phyloP scores from a whole-genome alignment of 1,140 invertebrate species.

The Berghia stephanieae region DNA sequence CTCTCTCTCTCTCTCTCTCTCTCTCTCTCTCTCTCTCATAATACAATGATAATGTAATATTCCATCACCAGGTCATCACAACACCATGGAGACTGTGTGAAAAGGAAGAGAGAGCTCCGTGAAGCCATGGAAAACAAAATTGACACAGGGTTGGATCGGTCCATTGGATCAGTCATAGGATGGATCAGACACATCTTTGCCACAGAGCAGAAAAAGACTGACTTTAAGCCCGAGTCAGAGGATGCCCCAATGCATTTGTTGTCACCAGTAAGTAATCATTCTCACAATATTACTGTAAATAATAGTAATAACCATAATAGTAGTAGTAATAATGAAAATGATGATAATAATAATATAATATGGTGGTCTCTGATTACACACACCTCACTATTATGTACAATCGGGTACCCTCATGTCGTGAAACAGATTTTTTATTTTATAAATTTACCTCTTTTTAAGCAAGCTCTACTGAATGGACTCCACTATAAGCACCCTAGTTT shows the following conservation, averaged over 20 bases:
- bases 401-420: too few relatives aligned
- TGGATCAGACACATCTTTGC: conserved; percentile 92
- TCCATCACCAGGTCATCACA: conserved; percentile 79
- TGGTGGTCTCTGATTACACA: too few relatives aligned
- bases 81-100: conserved; percentile 86
- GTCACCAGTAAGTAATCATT: conserved; percentile 64
- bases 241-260: conserved; percentile 61
- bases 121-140: conserved; percentile 92
- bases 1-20: too few relatives aligned
- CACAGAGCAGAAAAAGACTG: conserved; percentile 93
- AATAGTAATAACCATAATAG: too few relatives aligned
- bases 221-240: conserved; percentile 91
- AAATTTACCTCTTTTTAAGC: too few relatives aligned
- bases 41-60: background rate
- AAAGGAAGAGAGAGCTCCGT: conserved; percentile 85
- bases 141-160: conserved; percentile 87
- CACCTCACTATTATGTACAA: too few relatives aligned
- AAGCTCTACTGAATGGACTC: too few relatives aligned
- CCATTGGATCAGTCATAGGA: conserved; percentile 85
- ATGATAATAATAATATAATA: too few relatives aligned
- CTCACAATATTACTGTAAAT: too few relatives aligned
- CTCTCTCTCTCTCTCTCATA: background rate
- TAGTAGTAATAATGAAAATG: too few relatives aligned
- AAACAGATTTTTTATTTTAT: too few relatives aligned
- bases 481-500: too few relatives aligned